Base-by-base conservation (phyloP, 2,113 vertebrate species). In the Tupaia chinensis region DNA sequence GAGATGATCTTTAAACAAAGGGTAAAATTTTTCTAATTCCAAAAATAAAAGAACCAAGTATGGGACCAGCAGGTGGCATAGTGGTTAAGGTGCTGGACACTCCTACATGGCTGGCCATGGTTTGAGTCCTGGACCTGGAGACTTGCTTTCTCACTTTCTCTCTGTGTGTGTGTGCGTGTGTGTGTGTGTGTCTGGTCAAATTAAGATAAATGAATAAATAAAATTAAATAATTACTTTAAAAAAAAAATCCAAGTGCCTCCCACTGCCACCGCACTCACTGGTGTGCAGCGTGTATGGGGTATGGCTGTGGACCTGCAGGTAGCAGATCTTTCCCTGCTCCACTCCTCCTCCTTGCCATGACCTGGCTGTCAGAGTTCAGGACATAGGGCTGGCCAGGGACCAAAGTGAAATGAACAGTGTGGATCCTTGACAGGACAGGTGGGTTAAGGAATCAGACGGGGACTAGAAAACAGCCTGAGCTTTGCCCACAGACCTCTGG, bases 231-330 rank as follows among this genome's bases (percentile, higher is more conserved):
- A 44, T 44, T 44, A 44, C 44, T 44, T 44, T 44, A 44, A 44
- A 44, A 44, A 44, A 44, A 44, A 44, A 44, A 32, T 32, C 32
- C 32, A 32, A 44, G 44, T 89, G 14, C 70, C 7, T 2, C 53
- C 4, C 0, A 0, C 27, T 14, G 16, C n/a, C 16, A 9, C 25
- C 20, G 16, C 29, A 0, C 23, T 6, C n/a, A 1, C 4, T 44
- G n/a, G 90, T 78, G 8, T 56, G 53, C 7, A 87, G 54, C 7
- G 12, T 32, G 19, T 13, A 0, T 4, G 25, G 0, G 11, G 22
- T 19, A n/a, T 66, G 10, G 22, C 6, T 0, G 1, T 56, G 63
- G 58, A 86, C 60, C 34, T 3, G 14, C 15, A 80, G 66, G 72
- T 56, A 7, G 34, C 19, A 29, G 44, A 13, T 34, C 53, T 63